Evolutionary conservation across 2,888 invertebrate genomes (phyloP).

Genomic region (Lymantria dispar): DNA sequence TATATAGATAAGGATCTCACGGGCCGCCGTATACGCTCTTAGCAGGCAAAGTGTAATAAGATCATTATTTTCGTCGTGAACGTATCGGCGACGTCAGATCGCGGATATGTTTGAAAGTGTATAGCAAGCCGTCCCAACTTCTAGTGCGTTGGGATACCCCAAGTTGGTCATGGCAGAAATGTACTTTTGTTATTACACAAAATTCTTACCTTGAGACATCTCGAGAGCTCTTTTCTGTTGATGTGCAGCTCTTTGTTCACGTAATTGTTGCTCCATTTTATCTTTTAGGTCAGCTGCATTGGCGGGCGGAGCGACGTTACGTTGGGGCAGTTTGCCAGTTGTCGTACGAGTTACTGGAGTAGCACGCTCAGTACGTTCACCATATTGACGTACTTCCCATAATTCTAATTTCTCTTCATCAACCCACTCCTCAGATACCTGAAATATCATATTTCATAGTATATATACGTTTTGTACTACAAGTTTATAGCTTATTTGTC

Average conservation of each 20-base stretch:
- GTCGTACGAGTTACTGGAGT: conserved; percentile 91
- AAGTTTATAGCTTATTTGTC: too few relatives aligned
- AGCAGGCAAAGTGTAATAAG: too few relatives aligned
- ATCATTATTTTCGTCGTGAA: too few relatives aligned
- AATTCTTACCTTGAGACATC: conserved; percentile 80
- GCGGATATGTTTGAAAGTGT: too few relatives aligned
- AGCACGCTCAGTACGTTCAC: conserved; percentile 88
- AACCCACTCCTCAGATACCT: conserved; percentile 96
- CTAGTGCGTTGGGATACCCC: too few relatives aligned
- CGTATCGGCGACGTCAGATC: too few relatives aligned
- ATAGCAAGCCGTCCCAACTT: too few relatives aligned
- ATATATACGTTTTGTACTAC: too few relatives aligned
- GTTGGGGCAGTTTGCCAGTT: conserved; percentile 86
- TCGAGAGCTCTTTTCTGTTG: conserved; percentile 92
- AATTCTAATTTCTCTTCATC: conserved; percentile 97
- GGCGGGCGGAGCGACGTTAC: conserved; percentile 71
- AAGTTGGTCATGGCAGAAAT: too few relatives aligned
- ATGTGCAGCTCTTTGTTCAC: conserved; percentile 93
- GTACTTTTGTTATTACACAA: background rate
- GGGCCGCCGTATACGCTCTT: too few relatives aligned
- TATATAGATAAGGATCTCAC: too few relatives aligned
- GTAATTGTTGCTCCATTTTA: conserved; percentile 95
- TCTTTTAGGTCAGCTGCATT: conserved; percentile 91
- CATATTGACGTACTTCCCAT: conserved; percentile 97
- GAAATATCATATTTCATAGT: conserved; percentile 4